A percentile compares a stretch with the other conserved stretches of the same genome.
These are phyloP conservation scores for Doryteuthis pealeii DNA, from an alignment of 1,140 invertebrate species.

Conservation along the genomic window DNA sequence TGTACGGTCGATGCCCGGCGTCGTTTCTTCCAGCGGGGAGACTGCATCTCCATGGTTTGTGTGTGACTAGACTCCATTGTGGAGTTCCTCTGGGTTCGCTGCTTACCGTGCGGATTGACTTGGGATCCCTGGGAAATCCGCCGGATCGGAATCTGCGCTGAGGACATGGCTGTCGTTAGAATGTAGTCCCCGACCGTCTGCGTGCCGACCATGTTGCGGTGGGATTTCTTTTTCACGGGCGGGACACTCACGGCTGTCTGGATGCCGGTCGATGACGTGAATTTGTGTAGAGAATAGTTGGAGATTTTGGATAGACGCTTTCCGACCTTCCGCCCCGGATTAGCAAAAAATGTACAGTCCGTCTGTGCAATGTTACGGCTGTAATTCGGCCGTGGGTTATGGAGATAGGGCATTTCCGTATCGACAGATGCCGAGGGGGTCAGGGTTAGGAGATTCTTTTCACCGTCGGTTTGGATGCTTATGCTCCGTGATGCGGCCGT, in stretches of 20 bases:
- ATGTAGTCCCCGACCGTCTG: constrained; percentile 7
- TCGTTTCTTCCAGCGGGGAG: background rate
- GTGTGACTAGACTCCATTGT: background rate
- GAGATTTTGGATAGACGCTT: background rate
- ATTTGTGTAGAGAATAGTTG: background rate
- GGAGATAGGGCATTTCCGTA: too few relatives aligned
- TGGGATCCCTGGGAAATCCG: constrained; percentile 1
- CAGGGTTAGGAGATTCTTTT: too few relatives aligned
- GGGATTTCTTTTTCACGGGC: constrained; percentile 5
- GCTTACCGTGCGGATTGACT: background rate
- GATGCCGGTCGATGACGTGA: background rate
- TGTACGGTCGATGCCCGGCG: background rate
- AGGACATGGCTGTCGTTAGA: constrained; percentile 5
- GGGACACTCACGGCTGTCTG: constrained; percentile 8
- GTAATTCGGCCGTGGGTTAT: too few relatives aligned
- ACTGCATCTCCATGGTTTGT: background rate
- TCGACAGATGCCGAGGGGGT: too few relatives aligned
- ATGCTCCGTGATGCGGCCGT: too few relatives aligned
- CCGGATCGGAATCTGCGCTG: constrained; percentile 2
- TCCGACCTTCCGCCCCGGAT: background rate
- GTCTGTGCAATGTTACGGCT: background rate
- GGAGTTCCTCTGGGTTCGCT: background rate
- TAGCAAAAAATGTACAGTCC: background rate
- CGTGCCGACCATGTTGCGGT: constrained; percentile 1
- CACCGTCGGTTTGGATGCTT: too few relatives aligned